Evolutionary conservation across 2,888 invertebrate genomes (phyloP).

Genomic region (Cephus nigrinus): DNA sequence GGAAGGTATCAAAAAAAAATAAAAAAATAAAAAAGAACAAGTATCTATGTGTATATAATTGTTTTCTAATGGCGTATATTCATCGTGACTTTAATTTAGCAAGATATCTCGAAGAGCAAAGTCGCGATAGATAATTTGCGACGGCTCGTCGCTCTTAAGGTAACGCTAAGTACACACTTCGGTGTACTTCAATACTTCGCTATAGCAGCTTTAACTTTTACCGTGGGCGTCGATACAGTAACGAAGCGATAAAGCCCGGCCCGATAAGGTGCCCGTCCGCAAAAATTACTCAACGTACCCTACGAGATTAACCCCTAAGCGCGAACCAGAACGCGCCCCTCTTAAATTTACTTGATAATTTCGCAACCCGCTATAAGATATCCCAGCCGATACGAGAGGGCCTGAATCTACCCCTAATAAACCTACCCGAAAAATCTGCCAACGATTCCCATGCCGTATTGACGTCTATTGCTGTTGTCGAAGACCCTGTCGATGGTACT

Average conservation of each 20-base stretch:
- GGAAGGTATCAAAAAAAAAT: background rate
- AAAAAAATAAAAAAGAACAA: background rate
- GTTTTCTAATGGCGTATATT: background rate
- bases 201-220: background rate
- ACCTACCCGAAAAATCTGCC: slow-evolving; percentile 81
- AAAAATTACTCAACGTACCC: background rate
- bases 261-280: background rate
- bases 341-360: background rate
- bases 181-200: background rate
- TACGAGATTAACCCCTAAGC: background rate
- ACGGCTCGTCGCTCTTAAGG: background rate
- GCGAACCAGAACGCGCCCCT: background rate
- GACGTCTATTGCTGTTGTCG: slow-evolving; percentile 90
- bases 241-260: background rate
- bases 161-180: background rate
- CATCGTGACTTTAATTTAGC: background rate
- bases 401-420: background rate
- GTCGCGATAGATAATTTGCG: background rate
- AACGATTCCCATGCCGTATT: slow-evolving; percentile 85
- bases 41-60: background rate
- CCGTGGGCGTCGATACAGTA: background rate
- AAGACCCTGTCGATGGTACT: slow-evolving; percentile 86
- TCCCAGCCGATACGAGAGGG: slow-evolving; percentile 10
- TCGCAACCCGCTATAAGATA: slow-evolving; percentile 9
- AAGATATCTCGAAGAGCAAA: background rate